Base-by-base conservation (phyloP, 2,113 vertebrate species). In the Pteronura brasiliensis region DNA sequence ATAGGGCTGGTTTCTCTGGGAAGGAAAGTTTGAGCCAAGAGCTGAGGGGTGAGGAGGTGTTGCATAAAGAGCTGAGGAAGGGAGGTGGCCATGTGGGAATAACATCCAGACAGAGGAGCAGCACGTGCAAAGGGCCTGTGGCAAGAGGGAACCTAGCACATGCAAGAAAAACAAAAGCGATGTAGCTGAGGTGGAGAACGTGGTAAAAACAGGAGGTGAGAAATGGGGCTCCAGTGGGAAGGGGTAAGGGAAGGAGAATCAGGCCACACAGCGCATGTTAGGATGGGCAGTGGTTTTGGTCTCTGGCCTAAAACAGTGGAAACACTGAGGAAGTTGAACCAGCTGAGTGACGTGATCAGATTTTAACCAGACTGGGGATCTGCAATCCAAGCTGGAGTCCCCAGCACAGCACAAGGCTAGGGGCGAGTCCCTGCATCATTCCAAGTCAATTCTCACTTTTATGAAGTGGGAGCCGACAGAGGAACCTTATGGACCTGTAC, bases 321-420 rank as follows among this genome's bases (percentile, higher is more conserved):
- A 63, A 42, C 25, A 39, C 44, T 49, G 23, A 88, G 39, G 59
- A 88, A 55, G 7, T 79, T 31, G 44, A 55, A 69, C 13, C 9
- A n/a, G 63, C 47, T 14, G 21, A 92, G 44, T 25, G 23, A 82
- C 12, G 0, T 0, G 8, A 31, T n/a, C 67, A n/a, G 29, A 44
- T 72, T 44, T 36, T 52, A 83, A 27, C 18, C 39, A 42, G 25
- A 72, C 34, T 0, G 6, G 39, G 63, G n/a, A 34, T 27, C 18
- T 13, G 11, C 8, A 17, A 11, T 42, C 42, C 6, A 31, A 25
- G 18, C 23, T 57, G 65, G 55, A 59, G 1, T 36, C 49, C n/a
- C 49, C 29, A 31, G 8, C 1, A 55, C 1, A 0, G 25, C 0
- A 3, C 1, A 15, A 15, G 36, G 23, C 52, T 57, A 31, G 25